Percentiles rank a stretch among this genome's conserved stretches.
These are phyloP conservation scores for Oryctes rhinoceros DNA, from an alignment of 1,140 invertebrate genomes.

Conservation along the genomic window DNA sequence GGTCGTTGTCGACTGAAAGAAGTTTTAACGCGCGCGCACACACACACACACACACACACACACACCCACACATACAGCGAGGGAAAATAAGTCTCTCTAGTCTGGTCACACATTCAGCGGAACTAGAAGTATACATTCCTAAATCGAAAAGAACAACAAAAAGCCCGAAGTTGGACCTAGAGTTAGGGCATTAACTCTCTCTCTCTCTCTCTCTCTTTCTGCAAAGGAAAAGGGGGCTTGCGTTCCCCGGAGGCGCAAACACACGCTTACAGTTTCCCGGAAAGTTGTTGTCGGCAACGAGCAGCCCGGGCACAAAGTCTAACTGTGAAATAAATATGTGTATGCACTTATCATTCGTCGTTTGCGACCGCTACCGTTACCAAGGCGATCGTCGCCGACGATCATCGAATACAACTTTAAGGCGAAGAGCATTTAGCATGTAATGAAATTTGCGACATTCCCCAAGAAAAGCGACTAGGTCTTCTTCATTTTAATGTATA, in stretches of 20 bases:
- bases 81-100: constrained; percentile 30
- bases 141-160: constrained; percentile 41
- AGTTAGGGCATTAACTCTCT: constrained; percentile 29
- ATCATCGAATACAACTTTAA: constrained; percentile 24
- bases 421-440: constrained; percentile 28
- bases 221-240: background rate
- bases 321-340: constrained; percentile 34
- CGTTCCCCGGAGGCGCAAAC: constrained; percentile 4
- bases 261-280: constrained; percentile 24
- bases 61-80: background rate
- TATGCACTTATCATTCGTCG: background rate
- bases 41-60: background rate
- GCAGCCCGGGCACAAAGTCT: background rate
- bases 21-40: background rate
- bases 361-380: background rate
- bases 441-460: background rate
- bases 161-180: constrained; percentile 3
- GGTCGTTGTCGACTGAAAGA: background rate
- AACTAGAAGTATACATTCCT: constrained; percentile 37
- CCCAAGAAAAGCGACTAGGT: too few relatives aligned
- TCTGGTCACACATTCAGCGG: constrained; percentile 35
- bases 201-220: background rate
- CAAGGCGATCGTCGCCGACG: background rate
- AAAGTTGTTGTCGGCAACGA: constrained; percentile 21
- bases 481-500: too few relatives aligned